A percentile compares a stretch with the other conserved stretches of the same genome.
phyloP scores from a whole-genome alignment of 2,888 invertebrate genomes.

The Apamea monoglypha region DNA sequence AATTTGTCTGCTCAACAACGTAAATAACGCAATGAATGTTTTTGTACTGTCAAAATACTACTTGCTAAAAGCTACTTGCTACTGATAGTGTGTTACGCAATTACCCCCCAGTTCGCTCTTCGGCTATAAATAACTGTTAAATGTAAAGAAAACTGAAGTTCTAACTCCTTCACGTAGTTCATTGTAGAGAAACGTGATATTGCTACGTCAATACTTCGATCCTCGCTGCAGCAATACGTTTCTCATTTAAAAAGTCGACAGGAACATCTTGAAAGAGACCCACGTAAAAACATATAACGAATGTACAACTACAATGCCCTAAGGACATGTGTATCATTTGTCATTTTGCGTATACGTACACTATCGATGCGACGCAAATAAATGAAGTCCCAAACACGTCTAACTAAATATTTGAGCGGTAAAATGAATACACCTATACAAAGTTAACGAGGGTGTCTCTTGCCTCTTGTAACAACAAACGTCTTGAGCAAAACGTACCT shows the following conservation, averaged over 20 bases:
- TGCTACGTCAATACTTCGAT: slow-evolving; percentile 29
- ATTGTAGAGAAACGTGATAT: slow-evolving; percentile 47
- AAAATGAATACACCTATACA: slow-evolving; percentile 28
- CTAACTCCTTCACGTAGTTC: slow-evolving; percentile 49
- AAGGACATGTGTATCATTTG: slow-evolving; percentile 18
- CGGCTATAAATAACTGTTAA: slow-evolving; percentile 40
- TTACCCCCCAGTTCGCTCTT: slow-evolving; percentile 1
- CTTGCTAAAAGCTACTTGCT: no score
- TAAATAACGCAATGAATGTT: no score
- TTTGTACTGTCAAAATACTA: no score
- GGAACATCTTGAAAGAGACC: slow-evolving; percentile 22
- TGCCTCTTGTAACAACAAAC: slow-evolving; percentile 39
- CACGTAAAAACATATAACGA: slow-evolving; percentile 9
- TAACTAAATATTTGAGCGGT: slow-evolving; percentile 43
- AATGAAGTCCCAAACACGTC: slow-evolving; percentile 21
- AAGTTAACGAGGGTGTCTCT: slow-evolving; percentile 29
- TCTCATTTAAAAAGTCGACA: slow-evolving; percentile 34
- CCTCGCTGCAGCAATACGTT: slow-evolving; percentile 21
- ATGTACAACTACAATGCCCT: slow-evolving; percentile 3
- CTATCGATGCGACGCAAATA: slow-evolving; percentile 29
- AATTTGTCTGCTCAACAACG: no score
- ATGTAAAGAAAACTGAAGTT: slow-evolving; percentile 45
- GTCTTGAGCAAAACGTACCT: slow-evolving; percentile 23
- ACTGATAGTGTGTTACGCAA: no score
- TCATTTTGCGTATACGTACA: slow-evolving; percentile 18